Base-by-base conservation (phyloP, 2,797 vertebrate genomes). In the Jordanella pulchra region DNA sequence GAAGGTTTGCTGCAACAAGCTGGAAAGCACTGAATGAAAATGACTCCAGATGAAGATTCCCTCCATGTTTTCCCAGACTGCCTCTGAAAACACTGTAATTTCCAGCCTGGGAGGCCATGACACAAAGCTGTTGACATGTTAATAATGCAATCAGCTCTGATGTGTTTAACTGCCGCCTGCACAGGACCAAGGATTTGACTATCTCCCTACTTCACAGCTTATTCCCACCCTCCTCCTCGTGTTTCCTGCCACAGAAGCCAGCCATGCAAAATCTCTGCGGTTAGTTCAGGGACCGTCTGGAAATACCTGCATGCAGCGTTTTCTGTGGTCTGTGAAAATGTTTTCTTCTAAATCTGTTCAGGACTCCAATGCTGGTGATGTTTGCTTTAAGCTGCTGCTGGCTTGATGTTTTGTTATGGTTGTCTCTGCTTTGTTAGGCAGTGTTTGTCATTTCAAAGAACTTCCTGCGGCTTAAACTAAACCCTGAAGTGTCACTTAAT, bases 231-330 rank as follows among this genome's bases (percentile, higher is more conserved):
- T 80, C 66, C 53, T 69, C 48, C 51, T 83, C 69, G 69, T 45
- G 71, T 50, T 84, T 81, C 70, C 73, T 70, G 68, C 64, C 32
- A 21, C 18, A 75, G 67, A 66, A 77, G 72, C 78, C 63, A 72
- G 58, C 61, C 75, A 86, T 86, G 85, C 84, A 87, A 86, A 87
- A 66, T 69, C 39, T 54, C 0, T 53, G 0, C 61, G 83, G 81
- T 90, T 83, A 82, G 0, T 17, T 56, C 10, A 30, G 79, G 84
- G 80, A 23, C 81, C 45, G 35, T 84, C 66, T 61, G 17, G 61
- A 61, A 1, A 50, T 65, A 48, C 32, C 71, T 73, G 13, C 30
- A 61, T 27, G 2, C 69, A 44, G 13, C 13, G 2, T 25, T 58
- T 56, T 78, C 30, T 56, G 21, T 69, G 61, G 65, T 35, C 10